A percentile compares a stretch with the other conserved stretches of the same genome.
Conservation (phyloP, 2,888 invertebrate species). For the Mythimna loreyi region DNA sequence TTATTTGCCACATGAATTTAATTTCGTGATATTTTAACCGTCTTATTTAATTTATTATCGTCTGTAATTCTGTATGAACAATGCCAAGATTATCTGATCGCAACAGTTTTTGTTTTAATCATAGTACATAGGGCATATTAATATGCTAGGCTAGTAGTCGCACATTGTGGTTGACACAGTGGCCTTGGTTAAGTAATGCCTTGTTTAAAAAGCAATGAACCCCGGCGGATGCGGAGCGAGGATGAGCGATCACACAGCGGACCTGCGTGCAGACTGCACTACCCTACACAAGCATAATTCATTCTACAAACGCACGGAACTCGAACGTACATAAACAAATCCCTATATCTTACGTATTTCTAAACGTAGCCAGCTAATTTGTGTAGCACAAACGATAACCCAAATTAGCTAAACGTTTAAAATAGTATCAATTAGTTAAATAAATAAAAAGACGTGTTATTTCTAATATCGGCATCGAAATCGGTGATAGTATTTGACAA, state of each 20-base stretch:
- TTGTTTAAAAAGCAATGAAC: slow-evolving; percentile 84
- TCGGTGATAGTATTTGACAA: slow-evolving; percentile 42
- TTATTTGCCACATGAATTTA: slow-evolving; percentile 89
- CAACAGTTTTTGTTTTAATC: slow-evolving; percentile 75
- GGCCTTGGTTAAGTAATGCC: slow-evolving; percentile 85
- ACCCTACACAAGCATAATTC: slow-evolving; percentile 21
- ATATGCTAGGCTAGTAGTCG: slow-evolving; percentile 85
- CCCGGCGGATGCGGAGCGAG: slow-evolving; percentile 69
- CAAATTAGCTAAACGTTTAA: slow-evolving; percentile 59
- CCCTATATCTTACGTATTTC: slow-evolving; percentile 39
- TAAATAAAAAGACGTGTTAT: slow-evolving; percentile 40
- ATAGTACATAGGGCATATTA: slow-evolving; percentile 82
- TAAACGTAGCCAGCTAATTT: slow-evolving; percentile 60
- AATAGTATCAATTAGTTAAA: slow-evolving; percentile 41
- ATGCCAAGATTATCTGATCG: slow-evolving; percentile 75
- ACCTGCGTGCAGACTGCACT: slow-evolving; percentile 66
- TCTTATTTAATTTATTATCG: slow-evolving; percentile 85
- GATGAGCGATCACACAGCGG: slow-evolving; percentile 45
- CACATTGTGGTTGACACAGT: slow-evolving; percentile 86
- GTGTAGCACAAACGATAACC: slow-evolving; percentile 42
- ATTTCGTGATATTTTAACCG: slow-evolving; percentile 88
- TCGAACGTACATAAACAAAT: slow-evolving; percentile 8
- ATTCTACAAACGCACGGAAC: slow-evolving; percentile 18
- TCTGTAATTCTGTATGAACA: slow-evolving; percentile 81
- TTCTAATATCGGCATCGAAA: slow-evolving; percentile 46